Percentiles rank a stretch among this genome's conserved stretches.
Conservation (phyloP, 2,797 vertebrate species). For the Valencia hispanica region DNA sequence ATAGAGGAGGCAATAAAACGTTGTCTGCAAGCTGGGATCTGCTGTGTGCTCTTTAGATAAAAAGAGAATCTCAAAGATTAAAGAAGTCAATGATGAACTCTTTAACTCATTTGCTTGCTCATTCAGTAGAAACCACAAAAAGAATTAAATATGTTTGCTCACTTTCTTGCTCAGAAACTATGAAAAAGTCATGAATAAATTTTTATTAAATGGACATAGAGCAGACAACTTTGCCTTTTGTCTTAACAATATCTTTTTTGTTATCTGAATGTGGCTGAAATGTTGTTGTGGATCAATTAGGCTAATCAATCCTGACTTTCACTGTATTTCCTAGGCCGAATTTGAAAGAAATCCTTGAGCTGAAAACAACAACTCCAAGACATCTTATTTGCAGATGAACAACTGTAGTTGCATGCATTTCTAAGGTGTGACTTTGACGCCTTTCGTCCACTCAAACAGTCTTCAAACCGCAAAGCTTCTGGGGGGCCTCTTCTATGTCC, state of each 20-base stretch:
- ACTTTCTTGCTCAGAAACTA: neutral
- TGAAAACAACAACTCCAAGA: neutral
- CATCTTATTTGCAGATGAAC: too few relatives aligned
- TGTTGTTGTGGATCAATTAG: neutral
- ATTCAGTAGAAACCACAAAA: neutral
- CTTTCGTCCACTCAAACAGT: too few relatives aligned
- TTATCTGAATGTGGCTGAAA: neutral
- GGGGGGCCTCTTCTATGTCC: too few relatives aligned
- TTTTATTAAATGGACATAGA: neutral
- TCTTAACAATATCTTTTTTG: neutral
- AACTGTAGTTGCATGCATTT: too few relatives aligned
- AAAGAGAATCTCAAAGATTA: conserved; percentile 6
- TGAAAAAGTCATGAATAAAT: neutral
- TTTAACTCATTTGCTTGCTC: conserved; percentile 4
- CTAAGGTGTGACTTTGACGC: too few relatives aligned
- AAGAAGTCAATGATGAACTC: conserved; percentile 6
- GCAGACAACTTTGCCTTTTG: neutral
- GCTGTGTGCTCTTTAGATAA: neutral
- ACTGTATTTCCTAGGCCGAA: neutral
- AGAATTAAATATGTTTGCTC: neutral
- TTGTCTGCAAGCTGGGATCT: conserved; percentile 7
- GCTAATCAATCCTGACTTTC: neutral
- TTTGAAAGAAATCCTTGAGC: neutral
- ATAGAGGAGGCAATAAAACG: conserved; percentile 34
- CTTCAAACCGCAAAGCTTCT: too few relatives aligned